Percentiles rank a stretch among this genome's conserved stretches.
These are phyloP conservation scores for Palaemon carinicauda DNA, from an alignment of 1,140 invertebrate species.

Conservation along the genomic window DNA sequence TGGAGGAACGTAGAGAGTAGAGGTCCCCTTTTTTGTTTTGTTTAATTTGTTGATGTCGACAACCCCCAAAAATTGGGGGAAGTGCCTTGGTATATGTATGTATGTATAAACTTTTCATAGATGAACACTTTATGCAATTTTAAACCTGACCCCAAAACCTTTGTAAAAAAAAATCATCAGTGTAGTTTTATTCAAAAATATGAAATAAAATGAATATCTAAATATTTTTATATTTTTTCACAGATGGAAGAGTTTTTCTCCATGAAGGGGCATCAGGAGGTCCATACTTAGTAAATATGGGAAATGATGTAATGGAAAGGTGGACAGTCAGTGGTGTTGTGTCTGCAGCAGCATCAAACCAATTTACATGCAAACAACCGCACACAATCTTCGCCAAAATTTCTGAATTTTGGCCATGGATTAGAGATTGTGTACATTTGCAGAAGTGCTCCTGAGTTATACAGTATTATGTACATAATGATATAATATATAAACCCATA, in stretches of 20 bases:
- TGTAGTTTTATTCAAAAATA: no score
- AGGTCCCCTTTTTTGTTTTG: no score
- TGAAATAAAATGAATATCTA: neutral
- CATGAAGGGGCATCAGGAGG: constrained; percentile 47
- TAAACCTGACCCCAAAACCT: no score
- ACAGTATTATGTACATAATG: no score
- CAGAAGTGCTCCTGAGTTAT: neutral
- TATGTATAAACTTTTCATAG: no score
- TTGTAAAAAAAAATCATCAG: no score
- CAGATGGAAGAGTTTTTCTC: constrained; percentile 17
- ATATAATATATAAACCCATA: no score
- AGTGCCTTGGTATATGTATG: no score
- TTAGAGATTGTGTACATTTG: constrained; percentile 20
- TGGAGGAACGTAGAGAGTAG: no score
- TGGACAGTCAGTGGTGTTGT: constrained; percentile 47
- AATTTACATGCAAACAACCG: neutral
- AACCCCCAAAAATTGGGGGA: no score
- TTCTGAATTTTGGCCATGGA: constrained; percentile 20
- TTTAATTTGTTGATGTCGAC: no score
- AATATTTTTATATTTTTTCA: neutral
- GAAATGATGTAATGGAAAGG: constrained; percentile 9
- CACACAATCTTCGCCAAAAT: constrained; percentile 40
- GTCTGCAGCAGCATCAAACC: neutral
- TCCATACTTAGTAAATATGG: constrained; percentile 48
- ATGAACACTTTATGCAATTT: no score